Percentiles rank a stretch among this genome's conserved stretches.
phyloP scores from a whole-genome alignment of 2,113 vertebrate genomes.

The Epinephelus fuscoguttatus region DNA sequence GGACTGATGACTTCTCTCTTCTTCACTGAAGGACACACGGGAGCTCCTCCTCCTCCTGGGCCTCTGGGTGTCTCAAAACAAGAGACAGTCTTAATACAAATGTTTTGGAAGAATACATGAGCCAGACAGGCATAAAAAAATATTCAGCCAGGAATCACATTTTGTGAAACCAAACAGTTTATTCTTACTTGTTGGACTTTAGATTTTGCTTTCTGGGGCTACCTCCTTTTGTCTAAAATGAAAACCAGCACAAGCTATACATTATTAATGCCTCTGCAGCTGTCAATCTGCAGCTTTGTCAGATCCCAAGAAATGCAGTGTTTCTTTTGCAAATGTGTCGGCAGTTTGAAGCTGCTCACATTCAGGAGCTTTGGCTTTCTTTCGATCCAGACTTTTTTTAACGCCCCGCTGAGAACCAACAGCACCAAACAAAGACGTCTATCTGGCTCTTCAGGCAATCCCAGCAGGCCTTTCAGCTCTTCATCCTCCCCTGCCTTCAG shows the following conservation, averaged over 20 bases:
- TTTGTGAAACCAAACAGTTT: constrained; percentile 1
- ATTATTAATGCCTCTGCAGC: constrained; percentile 46
- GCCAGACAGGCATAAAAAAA: not conserved
- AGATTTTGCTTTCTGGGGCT: constrained; percentile 3
- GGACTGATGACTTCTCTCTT: constrained; percentile 89
- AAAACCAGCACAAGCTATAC: constrained; percentile 27
- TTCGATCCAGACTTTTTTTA: constrained; percentile 40
- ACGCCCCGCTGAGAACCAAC: constrained; percentile 53
- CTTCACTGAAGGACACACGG: constrained; percentile 89
- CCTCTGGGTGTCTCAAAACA: constrained; percentile 85
- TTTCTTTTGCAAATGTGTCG: constrained; percentile 27
- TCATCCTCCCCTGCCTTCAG: constrained; percentile 89
- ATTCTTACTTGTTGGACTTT: not conserved
- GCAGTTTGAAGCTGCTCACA: constrained; percentile 31
- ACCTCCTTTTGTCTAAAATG: constrained; percentile 34
- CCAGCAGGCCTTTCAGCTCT: constrained; percentile 91
- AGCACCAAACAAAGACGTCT: constrained; percentile 77
- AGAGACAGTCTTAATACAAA: not conserved
- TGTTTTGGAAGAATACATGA: not conserved
- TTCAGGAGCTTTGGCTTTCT: constrained; percentile 25
- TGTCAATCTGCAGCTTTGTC: constrained; percentile 47
- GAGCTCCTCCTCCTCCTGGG: constrained; percentile 56
- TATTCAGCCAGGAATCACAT: not conserved
- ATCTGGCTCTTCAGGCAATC: constrained; percentile 90
- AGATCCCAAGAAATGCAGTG: constrained; percentile 33